Evolutionary conservation across 1,140 invertebrate genomes (phyloP), one percentile per base, ranked within the genome.

Genomic region (Apis florea): DNA sequence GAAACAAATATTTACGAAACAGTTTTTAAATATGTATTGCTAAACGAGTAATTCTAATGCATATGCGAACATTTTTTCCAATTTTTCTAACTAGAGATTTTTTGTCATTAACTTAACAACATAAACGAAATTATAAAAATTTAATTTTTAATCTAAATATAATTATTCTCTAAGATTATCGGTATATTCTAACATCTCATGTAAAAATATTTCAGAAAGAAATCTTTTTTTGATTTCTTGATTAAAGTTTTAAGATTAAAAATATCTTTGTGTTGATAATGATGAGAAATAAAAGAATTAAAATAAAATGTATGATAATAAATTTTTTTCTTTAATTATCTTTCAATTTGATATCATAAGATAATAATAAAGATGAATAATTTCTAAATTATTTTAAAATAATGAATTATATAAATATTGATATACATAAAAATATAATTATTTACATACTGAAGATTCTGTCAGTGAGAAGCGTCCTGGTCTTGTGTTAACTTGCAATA

Each of bases 391-490:
- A 49, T 4, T n/a, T 5, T 53, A 72, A 54, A 6, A n/a, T n/a
- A 47, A 17, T 26, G 54, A 58, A 12, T 61, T 61, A 24, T 61
- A 26, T 13, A 15, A 26, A 61, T 61, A 61, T 26, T 17, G 67
- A 5, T n/a, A 40, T 56, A 54, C 6, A 79, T n/a, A 12, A 4
- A 47, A 58, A 49, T 51, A 73, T 12, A 15, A 59, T 58, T 64
- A 59, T 79, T 74, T 83, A 70, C 59, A 54, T 86, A 90, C 90
- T 86, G 83, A n/a, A 59, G 86, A 82, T 66, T 92, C 90, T 31
- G 90, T 83, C 0, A 93, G 83, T 1, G 92, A 93, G 0, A 92
- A 24, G 85, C 92, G 85, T 63, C 85, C 88, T 58, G 87, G 83
- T 68, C 92, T 87, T 67, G 76, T 40, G 58, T 88, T 83, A 31